A percentile compares a stretch with the other conserved stretches of the same genome.
Evolutionary conservation across 2,113 vertebrate species (phyloP).

Genomic region (Amblyornis subalaris): DNA sequence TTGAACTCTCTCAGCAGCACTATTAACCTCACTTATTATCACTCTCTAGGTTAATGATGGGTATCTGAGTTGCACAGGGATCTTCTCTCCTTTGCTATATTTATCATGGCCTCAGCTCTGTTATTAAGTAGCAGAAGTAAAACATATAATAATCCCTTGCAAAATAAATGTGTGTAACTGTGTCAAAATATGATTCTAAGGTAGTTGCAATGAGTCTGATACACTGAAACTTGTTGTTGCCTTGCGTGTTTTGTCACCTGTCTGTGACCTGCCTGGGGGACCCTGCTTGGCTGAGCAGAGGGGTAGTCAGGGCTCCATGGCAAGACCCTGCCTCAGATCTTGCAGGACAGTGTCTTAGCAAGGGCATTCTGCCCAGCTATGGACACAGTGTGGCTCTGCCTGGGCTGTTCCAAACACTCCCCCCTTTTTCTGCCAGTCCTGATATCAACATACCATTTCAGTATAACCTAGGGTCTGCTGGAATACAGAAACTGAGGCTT

Average conservation of each 20-base stretch:
- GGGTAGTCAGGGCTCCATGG: accelerated
- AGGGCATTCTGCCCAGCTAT: accelerated
- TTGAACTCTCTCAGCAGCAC: neutral
- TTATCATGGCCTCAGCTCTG: neutral
- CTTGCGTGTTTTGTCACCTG: neutral
- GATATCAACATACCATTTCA: neutral
- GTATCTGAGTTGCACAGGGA: neutral
- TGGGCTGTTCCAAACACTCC: neutral
- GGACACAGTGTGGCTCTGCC: accelerated
- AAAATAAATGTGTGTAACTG: neutral
- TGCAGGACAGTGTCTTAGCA: neutral
- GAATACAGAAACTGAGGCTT: neutral
- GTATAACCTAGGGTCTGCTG: neutral
- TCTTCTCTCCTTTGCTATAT: neutral
- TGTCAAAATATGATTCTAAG: neutral
- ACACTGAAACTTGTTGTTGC: neutral
- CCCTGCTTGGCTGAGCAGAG: accelerated
- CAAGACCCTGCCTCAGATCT: neutral
- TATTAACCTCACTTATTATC: slow-evolving; percentile 12
- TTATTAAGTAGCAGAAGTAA: neutral
- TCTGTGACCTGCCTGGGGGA: neutral
- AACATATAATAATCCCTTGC: neutral
- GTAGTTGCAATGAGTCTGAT: neutral
- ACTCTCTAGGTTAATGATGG: neutral
- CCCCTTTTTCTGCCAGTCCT: neutral